Evolutionary conservation across 2,797 vertebrate species (phyloP), one percentile per base, ranked within the genome.

Genomic region (Cyprinella venusta): DNA sequence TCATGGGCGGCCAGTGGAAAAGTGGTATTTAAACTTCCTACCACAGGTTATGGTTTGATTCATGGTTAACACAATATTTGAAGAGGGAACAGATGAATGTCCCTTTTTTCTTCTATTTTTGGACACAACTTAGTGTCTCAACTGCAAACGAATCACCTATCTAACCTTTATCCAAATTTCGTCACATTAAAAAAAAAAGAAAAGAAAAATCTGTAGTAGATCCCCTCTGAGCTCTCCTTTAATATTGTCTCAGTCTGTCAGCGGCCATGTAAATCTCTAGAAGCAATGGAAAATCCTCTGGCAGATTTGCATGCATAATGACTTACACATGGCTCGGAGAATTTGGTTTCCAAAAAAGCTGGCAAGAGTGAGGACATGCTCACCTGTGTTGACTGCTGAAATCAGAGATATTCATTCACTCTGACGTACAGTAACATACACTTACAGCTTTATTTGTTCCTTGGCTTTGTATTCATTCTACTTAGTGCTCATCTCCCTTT

Each of bases 271-370:
- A 96, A 95, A 95, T 95, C 78, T 87, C 67, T 82, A 38, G 91
- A 92, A 90, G 90, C 83, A 88, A 92, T 93, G 94, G 92, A 94
- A 94, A 94, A 92, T 88, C 90, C 92, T 88, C 83, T 71, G 89
- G 86, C 88, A 80, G 81, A 93, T 95, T 95, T 95, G 94, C 94
- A 95, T 95, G 88, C 79, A 89, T 90, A 91, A 87, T 86, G 90
- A 90, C 13, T 76, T 85, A 81, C 61, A 83, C 88, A 89, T 86
- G 85, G 72, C 85, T 86, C 68, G 36, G 88, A 68, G 81, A 86
- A 94, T 95, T 95, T 95, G 95, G 84, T 95, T 95, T 91, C 93
- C 94, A 95, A 95, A 95, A 90, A 77, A 88, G 87, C 92, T 90
- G 79, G 64, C 30, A 69, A 81, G 67, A 65, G 65, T 67, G 40